These are phyloP conservation scores for Lydus trimaculatus DNA, from an alignment of 2,888 invertebrate genomes.

Conservation along the genomic window DNA sequence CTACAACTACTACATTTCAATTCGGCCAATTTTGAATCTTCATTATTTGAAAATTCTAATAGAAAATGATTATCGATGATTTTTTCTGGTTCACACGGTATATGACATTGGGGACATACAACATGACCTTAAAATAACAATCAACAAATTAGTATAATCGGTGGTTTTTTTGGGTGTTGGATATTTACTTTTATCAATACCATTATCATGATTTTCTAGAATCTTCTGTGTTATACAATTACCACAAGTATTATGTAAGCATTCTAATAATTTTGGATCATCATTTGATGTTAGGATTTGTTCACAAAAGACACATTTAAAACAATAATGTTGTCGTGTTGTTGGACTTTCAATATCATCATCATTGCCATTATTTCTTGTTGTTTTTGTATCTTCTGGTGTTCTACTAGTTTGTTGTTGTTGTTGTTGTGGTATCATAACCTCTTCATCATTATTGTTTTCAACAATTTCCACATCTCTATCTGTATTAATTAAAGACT, in stretches of 20 bases:
- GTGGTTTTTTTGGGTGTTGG: too few species aligned
- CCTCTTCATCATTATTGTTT: conserved; percentile 16
- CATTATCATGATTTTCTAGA: conserved; percentile 51
- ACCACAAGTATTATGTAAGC: conserved; percentile 85
- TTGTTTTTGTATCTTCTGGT: conserved; percentile 35
- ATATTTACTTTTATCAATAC: conserved; percentile 25
- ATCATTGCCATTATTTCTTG: conserved; percentile 26
- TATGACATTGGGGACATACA: conserved; percentile 76
- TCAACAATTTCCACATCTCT: conserved; percentile 25
- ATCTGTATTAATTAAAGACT: conserved; percentile 8
- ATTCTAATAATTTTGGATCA: conserved; percentile 84
- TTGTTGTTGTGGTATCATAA: not conserved
- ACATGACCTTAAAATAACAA: conserved; percentile 52
- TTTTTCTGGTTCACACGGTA: conserved; percentile 73
- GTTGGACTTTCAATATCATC: conserved; percentile 55
- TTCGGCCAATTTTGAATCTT: conserved; percentile 62
- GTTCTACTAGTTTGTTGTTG: conserved; percentile 19
- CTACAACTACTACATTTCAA: conserved; percentile 86
- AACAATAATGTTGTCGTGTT: conserved; percentile 54
- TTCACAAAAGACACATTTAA: conserved; percentile 60
- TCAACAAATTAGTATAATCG: conserved; percentile 7
- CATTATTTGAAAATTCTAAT: conserved; percentile 68
- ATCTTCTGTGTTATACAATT: conserved; percentile 76
- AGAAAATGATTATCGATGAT: conserved; percentile 88
- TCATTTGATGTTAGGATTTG: conserved; percentile 65